A percentile compares a stretch with the other conserved stretches of the same genome.
phyloP scores from a whole-genome alignment of 2,113 vertebrate species.

The Deroptyus accipitrinus region DNA sequence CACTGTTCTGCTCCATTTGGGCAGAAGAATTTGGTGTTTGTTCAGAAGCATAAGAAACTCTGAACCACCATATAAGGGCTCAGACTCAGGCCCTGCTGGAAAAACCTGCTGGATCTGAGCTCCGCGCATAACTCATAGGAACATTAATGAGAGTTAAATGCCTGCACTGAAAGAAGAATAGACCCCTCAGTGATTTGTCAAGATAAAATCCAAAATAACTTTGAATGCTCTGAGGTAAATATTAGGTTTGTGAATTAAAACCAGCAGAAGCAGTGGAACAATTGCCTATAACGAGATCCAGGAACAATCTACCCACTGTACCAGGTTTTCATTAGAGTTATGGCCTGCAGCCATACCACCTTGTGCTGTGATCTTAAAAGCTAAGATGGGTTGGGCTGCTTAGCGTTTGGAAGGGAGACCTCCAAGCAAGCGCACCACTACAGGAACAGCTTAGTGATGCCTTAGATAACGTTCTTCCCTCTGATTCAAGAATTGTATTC shows the following conservation, averaged over 20 bases:
- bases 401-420: conserved; percentile 52
- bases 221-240: conserved; percentile 59
- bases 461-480: conserved; percentile 29
- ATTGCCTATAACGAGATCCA: conserved; percentile 64
- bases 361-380: conserved; percentile 58
- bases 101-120: conserved; percentile 41
- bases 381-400: conserved; percentile 16
- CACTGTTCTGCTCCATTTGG: conserved; percentile 29
- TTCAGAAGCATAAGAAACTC: conserved; percentile 42
- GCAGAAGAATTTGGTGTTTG: conserved; percentile 52
- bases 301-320: conserved; percentile 65
- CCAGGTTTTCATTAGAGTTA: conserved; percentile 66
- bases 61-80: conserved; percentile 43
- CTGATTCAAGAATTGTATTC: conserved; percentile 13
- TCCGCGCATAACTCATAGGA: conserved; percentile 14
- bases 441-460: conserved; percentile 30
- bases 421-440: conserved; percentile 38
- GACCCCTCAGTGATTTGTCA: conserved; percentile 52
- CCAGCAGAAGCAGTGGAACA: conserved; percentile 46
- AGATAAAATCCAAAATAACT: conserved; percentile 68
- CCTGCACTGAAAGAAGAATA: conserved; percentile 47
- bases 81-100: background rate
- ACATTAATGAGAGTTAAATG: conserved; percentile 54
- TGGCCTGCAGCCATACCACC: conserved; percentile 67
- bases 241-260: conserved; percentile 61